These are phyloP conservation scores for Limonius californicus DNA, from an alignment of 1,140 invertebrate species.

Conservation along the genomic window DNA sequence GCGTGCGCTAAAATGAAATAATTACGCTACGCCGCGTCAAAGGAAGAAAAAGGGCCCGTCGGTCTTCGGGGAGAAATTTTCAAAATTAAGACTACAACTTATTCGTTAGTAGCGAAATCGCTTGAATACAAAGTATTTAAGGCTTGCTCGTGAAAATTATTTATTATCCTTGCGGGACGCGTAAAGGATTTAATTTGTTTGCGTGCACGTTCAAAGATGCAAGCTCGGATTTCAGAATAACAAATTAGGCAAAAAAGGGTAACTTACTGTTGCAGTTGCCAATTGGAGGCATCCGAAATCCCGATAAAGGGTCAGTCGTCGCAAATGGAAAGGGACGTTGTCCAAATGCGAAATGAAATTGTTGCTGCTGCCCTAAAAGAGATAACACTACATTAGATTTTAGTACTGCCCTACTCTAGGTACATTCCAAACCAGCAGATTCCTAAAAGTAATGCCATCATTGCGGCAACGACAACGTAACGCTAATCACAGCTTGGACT, in stretches of 20 bases:
- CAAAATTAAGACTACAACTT: neutral
- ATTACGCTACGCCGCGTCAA: too few species aligned
- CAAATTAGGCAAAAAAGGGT: neutral
- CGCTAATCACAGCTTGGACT: too few species aligned
- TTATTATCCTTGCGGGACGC: slow-evolving; percentile 11
- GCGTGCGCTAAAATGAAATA: too few species aligned
- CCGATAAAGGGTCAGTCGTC: slow-evolving; percentile 71
- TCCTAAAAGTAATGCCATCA: too few species aligned
- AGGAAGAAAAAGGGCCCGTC: too few species aligned
- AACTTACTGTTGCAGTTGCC: slow-evolving; percentile 86
- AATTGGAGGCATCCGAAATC: slow-evolving; percentile 80
- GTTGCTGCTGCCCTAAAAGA: slow-evolving; percentile 86
- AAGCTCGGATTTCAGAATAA: neutral
- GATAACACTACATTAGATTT: slow-evolving; percentile 72
- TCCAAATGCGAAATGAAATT: slow-evolving; percentile 86
- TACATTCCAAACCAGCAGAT: too few species aligned
- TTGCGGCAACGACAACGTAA: too few species aligned
- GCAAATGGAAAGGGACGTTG: slow-evolving; percentile 82
- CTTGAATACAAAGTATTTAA: slow-evolving; percentile 21
- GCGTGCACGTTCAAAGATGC: neutral
- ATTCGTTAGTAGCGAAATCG: slow-evolving; percentile 14
- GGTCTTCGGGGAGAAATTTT: too few species aligned
- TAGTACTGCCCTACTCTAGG: slow-evolving; percentile 49
- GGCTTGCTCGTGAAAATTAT: neutral
- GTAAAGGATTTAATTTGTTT: slow-evolving; percentile 12